Evolutionary conservation across 1,140 invertebrate genomes (phyloP).

Genomic region (Carcinoscorpius rotundicauda): DNA sequence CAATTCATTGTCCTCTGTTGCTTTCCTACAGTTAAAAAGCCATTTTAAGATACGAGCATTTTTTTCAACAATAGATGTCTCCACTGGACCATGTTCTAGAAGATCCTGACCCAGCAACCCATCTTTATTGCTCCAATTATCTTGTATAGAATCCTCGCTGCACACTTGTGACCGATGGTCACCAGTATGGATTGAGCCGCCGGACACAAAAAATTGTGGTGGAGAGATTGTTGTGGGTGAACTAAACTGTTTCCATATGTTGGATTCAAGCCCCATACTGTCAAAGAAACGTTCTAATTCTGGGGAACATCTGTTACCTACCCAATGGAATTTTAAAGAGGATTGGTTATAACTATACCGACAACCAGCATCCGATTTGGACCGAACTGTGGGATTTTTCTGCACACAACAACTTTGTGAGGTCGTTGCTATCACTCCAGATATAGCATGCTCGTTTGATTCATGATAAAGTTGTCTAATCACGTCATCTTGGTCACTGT

Average conservation of each 20-base stretch:
- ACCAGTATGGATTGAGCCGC: conserved; percentile 51
- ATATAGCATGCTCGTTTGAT: no score
- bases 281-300: conserved; percentile 59
- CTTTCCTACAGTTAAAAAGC: conserved; percentile 57
- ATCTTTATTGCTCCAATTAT: conserved; percentile 10
- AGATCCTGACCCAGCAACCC: conserved; percentile 24
- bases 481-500: no score
- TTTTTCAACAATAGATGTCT: conserved; percentile 81
- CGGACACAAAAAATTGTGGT: conserved; percentile 58
- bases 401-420: no score
- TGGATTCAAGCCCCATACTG: conserved; percentile 66
- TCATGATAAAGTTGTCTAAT: no score
- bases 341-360: no score
- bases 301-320: conserved; percentile 25
- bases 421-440: no score
- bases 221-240: conserved; percentile 38
- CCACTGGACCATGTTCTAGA: conserved; percentile 29
- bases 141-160: conserved; percentile 27
- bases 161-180: conserved; percentile 25
- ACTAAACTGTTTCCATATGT: conserved; percentile 34
- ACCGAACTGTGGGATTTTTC: conserved; percentile 33
- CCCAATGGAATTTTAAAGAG: background rate
- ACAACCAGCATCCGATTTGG: conserved; percentile 58
- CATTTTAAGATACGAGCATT: conserved; percentile 93
- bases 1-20: conserved; percentile 21